Conservation (phyloP, 2,113 vertebrate genomes). For the Ranitomeya imitator region DNA sequence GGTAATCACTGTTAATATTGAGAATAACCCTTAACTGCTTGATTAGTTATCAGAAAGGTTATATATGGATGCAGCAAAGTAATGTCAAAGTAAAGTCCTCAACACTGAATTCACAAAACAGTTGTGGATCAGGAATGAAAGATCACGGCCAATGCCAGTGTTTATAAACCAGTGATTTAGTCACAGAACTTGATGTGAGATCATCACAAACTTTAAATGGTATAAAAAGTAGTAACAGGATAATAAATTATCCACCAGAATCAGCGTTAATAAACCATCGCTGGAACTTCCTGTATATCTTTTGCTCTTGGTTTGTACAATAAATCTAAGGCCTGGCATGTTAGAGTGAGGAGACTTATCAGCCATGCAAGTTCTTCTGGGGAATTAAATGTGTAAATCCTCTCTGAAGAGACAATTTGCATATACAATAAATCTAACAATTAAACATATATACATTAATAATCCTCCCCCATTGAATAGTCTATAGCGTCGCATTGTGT, state of each 20-base stretch:
- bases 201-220: background rate
- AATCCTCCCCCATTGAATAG: background rate
- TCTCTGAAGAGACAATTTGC: too few relatives aligned
- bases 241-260: background rate
- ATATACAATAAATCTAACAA: background rate
- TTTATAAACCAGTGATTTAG: slow-evolving; percentile 18
- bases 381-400: too few relatives aligned
- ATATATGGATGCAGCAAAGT: background rate
- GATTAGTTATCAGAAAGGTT: background rate
- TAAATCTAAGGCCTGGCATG: background rate
- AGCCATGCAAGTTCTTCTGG: too few relatives aligned
- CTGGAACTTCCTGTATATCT: background rate
- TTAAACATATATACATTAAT: background rate
- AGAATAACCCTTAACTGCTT: too few relatives aligned
- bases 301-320: background rate
- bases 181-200: background rate
- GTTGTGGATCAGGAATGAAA: background rate
- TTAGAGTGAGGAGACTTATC: too few relatives aligned
- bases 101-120: background rate
- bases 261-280: background rate
- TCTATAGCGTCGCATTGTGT: background rate
- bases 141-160: background rate
- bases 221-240: background rate
- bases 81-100: background rate
- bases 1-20: too few relatives aligned